Conservation (phyloP, 2,888 invertebrate genomes). For the Apamea crenata region DNA sequence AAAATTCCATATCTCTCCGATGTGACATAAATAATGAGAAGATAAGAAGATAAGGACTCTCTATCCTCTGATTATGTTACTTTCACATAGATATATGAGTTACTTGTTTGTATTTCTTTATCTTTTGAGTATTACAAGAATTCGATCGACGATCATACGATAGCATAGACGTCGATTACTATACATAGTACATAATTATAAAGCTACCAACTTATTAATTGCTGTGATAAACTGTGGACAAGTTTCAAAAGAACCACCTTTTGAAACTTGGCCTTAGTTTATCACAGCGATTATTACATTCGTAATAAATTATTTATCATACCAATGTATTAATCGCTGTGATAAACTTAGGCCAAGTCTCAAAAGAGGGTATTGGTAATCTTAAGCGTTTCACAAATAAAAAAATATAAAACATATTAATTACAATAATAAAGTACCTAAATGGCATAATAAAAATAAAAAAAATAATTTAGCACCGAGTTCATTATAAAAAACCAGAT, state of each 20-base stretch:
- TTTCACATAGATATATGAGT: slow-evolving; percentile 46
- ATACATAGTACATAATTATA: not conserved
- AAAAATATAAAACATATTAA: not conserved
- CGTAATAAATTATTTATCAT: not conserved
- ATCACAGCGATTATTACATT: too few species aligned
- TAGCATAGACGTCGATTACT: slow-evolving; percentile 7
- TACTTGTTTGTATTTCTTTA: slow-evolving; percentile 48
- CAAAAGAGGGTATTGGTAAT: not conserved
- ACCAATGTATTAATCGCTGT: not conserved
- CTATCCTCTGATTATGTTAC: slow-evolving; percentile 41
- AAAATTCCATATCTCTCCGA: slow-evolving; percentile 1
- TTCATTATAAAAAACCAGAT: not conserved
- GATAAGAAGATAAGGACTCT: slow-evolving; percentile 42
- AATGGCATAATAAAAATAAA: too few species aligned
- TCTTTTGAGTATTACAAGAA: slow-evolving; percentile 35
- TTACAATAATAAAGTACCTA: slow-evolving; percentile 4
- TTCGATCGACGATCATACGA: slow-evolving; percentile 28
- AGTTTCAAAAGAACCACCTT: too few species aligned
- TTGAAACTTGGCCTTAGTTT: too few species aligned
- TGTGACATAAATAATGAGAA: slow-evolving; percentile 28
- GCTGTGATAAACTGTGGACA: slow-evolving; percentile 1
- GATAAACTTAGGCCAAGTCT: slow-evolving; percentile 3
- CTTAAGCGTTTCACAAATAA: not conserved
- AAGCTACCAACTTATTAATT: not conserved
- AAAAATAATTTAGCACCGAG: slow-evolving; percentile 21